Evolutionary conservation across 2,797 vertebrate species (phyloP).

Genomic region (Takifugu rubripes): DNA sequence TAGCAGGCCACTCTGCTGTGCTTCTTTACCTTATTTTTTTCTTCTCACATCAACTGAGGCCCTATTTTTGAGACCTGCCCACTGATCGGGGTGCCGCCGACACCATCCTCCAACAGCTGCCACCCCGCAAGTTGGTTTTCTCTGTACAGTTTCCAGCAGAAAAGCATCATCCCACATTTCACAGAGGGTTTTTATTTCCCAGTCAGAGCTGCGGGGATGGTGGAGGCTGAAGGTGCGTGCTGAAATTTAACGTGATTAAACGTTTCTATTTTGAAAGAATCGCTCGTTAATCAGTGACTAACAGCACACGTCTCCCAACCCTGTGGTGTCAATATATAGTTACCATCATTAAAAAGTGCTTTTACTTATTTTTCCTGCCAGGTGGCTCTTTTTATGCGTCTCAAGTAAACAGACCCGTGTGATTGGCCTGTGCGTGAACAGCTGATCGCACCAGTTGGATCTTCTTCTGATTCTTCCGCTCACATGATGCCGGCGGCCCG

Average conservation of each 20-base stretch:
- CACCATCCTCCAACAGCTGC: conserved; percentile 61
- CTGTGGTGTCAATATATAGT: conserved; percentile 23
- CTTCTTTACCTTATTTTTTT: too few species aligned
- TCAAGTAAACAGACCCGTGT: conserved; percentile 21
- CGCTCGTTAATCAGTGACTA: conserved; percentile 14
- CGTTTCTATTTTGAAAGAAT: conserved; percentile 12
- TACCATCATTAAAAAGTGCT: conserved; percentile 22
- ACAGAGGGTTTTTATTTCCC: conserved; percentile 10
- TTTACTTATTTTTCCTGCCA: conserved; percentile 19
- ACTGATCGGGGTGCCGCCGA: conserved; percentile 54
- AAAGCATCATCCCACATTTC: conserved; percentile 53
- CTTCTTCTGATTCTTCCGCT: conserved; percentile 15
- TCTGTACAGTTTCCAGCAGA: conserved; percentile 33
- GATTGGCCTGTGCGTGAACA: conserved; percentile 19
- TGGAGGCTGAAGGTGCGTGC: conserved; percentile 15
- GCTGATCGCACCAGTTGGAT: conserved; percentile 32
- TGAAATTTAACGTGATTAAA: conserved; percentile 32
- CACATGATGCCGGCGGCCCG: conserved; percentile 4
- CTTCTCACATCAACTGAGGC: background rate
- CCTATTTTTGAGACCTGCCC: conserved; percentile 22
- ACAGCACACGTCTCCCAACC: conserved; percentile 19
- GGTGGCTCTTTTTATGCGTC: conserved; percentile 26
- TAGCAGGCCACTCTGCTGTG: too few species aligned
- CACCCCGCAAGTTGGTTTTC: conserved; percentile 27
- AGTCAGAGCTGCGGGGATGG: conserved; percentile 30